Conservation (phyloP, 2,888 invertebrate species). For the Sphinx pinastri region DNA sequence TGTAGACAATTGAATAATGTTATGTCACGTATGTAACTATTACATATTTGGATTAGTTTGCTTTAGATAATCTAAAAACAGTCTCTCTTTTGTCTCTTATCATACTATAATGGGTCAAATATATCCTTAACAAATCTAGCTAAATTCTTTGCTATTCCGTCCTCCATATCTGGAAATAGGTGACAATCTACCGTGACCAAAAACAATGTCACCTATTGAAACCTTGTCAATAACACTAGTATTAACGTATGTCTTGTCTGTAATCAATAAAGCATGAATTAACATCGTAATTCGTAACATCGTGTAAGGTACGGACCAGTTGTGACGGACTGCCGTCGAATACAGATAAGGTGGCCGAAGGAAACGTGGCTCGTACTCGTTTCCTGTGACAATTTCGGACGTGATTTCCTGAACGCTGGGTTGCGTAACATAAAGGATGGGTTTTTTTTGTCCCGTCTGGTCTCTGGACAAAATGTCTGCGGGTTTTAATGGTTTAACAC, state of each 20-base stretch:
- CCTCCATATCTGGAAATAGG: neutral
- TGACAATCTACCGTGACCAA: no score
- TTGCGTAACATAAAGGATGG: slow-evolving; percentile 38
- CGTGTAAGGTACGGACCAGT: slow-evolving; percentile 28
- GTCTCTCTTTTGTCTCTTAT: no score
- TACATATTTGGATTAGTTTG: neutral
- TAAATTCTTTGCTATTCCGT: neutral
- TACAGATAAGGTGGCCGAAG: slow-evolving; percentile 62
- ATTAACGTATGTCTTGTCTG: no score
- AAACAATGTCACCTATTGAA: no score
- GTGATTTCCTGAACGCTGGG: slow-evolving; percentile 62
- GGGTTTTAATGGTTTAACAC: neutral
- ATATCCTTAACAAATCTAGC: no score
- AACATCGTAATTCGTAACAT: slow-evolving; percentile 41
- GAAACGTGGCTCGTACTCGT: slow-evolving; percentile 52
- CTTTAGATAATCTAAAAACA: no score
- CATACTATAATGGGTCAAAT: no score
- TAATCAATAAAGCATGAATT: slow-evolving; percentile 32
- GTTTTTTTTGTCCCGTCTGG: neutral
- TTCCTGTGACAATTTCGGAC: slow-evolving; percentile 73
- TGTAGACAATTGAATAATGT: neutral
- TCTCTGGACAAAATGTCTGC: neutral
- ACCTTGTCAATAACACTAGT: no score
- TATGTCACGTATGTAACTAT: neutral
- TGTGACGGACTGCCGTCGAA: slow-evolving; percentile 58